phyloP scores from a whole-genome alignment of 2,888 invertebrate species.

The Drosophila barbarae region DNA sequence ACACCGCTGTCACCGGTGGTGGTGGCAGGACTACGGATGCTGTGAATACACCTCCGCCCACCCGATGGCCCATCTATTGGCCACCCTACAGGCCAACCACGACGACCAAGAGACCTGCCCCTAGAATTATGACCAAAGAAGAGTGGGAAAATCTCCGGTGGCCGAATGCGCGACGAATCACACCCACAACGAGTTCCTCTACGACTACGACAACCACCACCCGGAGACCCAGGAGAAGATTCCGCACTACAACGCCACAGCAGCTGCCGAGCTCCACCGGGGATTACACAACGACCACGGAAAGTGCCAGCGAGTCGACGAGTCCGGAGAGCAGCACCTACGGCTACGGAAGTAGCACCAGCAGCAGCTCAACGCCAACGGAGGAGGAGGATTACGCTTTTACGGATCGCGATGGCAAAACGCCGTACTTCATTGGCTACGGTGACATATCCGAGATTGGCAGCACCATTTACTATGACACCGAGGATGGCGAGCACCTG shows the following conservation, averaged over 20 bases:
- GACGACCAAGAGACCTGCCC: constrained; percentile 1
- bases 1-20: constrained; percentile 15
- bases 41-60: constrained; percentile 4
- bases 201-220: constrained; percentile 26
- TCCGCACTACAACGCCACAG: constrained; percentile 7
- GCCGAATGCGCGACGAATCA: constrained; percentile 1
- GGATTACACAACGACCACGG: constrained; percentile 20
- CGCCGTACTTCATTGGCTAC: constrained; percentile 60
- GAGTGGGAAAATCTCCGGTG: constrained; percentile 52
- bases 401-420: constrained; percentile 36
- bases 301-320: constrained; percentile 31
- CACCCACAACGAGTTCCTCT: constrained; percentile 10
- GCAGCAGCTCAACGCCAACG: constrained; percentile 14
- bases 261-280: constrained; percentile 11
- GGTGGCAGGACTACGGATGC: constrained; percentile 1
- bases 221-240: constrained; percentile 12
- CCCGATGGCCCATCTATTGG: constrained; percentile 18
- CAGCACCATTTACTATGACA: constrained; percentile 56
- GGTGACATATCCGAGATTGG: constrained; percentile 57
- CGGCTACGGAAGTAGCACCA: constrained; percentile 10
- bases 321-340: constrained; percentile 37
- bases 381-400: constrained; percentile 40
- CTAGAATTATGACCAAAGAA: constrained; percentile 38
- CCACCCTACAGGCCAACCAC: constrained; percentile 25
- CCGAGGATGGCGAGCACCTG: constrained; percentile 52